Base-by-base conservation (phyloP, 2,797 vertebrate species). In the Potorous gilbertii region DNA sequence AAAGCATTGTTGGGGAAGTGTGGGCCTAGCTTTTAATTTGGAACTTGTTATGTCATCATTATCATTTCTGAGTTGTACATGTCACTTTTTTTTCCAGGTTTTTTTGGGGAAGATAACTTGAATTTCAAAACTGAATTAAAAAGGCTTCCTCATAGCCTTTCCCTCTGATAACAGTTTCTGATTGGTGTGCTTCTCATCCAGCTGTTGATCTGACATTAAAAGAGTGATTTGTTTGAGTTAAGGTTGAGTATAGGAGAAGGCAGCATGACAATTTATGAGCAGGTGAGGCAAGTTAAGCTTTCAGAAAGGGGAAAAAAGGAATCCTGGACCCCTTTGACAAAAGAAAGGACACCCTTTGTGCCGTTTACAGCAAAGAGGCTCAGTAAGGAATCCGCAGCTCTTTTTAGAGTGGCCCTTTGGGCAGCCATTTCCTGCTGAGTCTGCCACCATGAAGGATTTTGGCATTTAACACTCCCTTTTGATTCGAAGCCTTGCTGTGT, bases 131-230 rank as follows among this genome's bases (percentile, higher is more conserved):
- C 40, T 87, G 74, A 87, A 87, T 87, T 46, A 87, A 46, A 87
- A 50, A 40, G 74, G 74, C 74, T 40, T 87, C 74, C 74, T 87
- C 74, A 87, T 50, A 87, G 74, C 74, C 74, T 87, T 87, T 46
- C 74, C 74, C 40, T 50, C 74, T 50, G 74, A 87, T 87, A 87
- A 40, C 46, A 87, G 74, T 87, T 87, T 27, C 74, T 87, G 74
- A 87, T 87, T 87, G 74, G 74, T 87, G 74, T 87, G 40, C 74
- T 87, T 87, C 74, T 87, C 74, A 87, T 87, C 74, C 74, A 50
- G 18, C 74, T 81, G n/a, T 81, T 81, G 74, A 81, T 40, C 40
- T 81, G 40, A 81, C n/a, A 81, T 81, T 81, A 81, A 81, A 81
- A 81, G 74, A 81, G 46, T 81, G 40, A 81, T 81, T 81, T 81